phyloP scores from a whole-genome alignment of 2,888 invertebrate genomes.

The Liodrosophila aerea region DNA sequence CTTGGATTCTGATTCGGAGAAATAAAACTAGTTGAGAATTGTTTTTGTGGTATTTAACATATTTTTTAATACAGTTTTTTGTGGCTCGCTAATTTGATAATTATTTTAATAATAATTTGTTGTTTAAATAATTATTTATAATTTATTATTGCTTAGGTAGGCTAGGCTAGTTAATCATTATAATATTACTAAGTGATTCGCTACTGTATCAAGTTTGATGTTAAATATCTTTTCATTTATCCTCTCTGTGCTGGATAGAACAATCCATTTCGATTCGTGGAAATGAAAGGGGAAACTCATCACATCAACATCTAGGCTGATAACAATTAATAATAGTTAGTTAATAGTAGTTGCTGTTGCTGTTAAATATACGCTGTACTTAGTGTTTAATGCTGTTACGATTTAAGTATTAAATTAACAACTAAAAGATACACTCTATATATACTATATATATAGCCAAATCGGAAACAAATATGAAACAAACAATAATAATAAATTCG shows the following conservation, averaged over 20 bases:
- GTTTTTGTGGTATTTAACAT: slow-evolving; percentile 65
- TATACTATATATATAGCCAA: no score
- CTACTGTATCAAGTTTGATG: slow-evolving; percentile 39
- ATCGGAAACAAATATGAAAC: background rate
- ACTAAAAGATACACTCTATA: slow-evolving; percentile 32
- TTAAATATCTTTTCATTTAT: slow-evolving; percentile 17
- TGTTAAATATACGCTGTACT: slow-evolving; percentile 18
- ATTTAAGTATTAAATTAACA: slow-evolving; percentile 38
- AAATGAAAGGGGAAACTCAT: slow-evolving; percentile 57
- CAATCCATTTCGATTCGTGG: no score
- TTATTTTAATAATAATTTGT: slow-evolving; percentile 36
- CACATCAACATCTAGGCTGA: slow-evolving; percentile 62
- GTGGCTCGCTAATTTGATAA: slow-evolving; percentile 58
- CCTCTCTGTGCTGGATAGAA: no score
- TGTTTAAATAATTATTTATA: slow-evolving; percentile 53
- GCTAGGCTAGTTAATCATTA: slow-evolving; percentile 56
- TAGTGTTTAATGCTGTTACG: slow-evolving; percentile 32
- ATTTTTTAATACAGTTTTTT: slow-evolving; percentile 62
- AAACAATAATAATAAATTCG: slow-evolving; percentile 37
- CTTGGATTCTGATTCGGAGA: slow-evolving; percentile 29
- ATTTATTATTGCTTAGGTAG: slow-evolving; percentile 72
- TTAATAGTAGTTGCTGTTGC: slow-evolving; percentile 52
- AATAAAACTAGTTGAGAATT: slow-evolving; percentile 31
- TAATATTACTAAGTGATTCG: slow-evolving; percentile 59
- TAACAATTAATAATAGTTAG: slow-evolving; percentile 64